Evolutionary conservation across 2,113 vertebrate species (phyloP).

Genomic region (western clawed frog (Xenopus tropicalis)): DNA sequence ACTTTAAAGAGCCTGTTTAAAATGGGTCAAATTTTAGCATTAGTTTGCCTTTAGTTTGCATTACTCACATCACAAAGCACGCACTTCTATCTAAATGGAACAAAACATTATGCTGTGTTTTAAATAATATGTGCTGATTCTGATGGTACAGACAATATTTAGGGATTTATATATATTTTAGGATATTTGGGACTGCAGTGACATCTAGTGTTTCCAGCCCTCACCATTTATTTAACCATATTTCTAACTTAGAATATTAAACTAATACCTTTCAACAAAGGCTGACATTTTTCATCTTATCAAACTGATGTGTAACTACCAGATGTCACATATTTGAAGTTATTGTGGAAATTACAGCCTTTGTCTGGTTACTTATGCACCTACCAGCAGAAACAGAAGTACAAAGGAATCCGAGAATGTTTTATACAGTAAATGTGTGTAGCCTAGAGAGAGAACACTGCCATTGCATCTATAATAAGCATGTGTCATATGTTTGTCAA

Average conservation of each 20-base stretch:
- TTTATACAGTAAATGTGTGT: background rate
- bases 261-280: background rate
- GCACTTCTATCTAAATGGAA: no score
- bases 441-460: background rate
- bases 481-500: slow-evolving; percentile 1
- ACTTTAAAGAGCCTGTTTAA: no score
- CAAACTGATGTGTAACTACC: background rate
- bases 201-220: slow-evolving; percentile 11
- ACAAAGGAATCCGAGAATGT: background rate
- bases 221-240: background rate
- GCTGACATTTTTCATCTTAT: background rate
- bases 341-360: background rate
- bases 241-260: background rate
- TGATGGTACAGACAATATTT: background rate
- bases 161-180: background rate
- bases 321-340: background rate
- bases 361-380: background rate
- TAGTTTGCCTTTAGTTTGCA: no score
- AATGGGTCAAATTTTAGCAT: no score
- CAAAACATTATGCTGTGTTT: no score
- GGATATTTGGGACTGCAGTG: slow-evolving; percentile 12
- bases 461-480: background rate
- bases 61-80: no score
- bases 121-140: no score
- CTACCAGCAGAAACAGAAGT: slow-evolving; percentile 3